Base-by-base conservation (phyloP, 1,140 invertebrate species). In the Steinernema feltiae region DNA sequence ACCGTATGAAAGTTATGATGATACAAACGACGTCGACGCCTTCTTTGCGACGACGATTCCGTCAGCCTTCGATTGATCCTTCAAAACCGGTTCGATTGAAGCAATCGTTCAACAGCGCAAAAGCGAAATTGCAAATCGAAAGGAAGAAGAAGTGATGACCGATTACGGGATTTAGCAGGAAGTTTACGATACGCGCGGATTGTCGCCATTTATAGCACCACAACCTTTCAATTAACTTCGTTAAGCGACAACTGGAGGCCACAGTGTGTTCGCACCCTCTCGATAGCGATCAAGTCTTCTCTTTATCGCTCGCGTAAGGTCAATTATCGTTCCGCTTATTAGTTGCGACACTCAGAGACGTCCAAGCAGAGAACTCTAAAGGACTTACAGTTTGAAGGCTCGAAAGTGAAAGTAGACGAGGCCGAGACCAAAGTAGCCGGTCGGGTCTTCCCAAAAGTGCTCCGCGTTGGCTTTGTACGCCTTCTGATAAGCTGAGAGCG, bases 391-490 rank as follows among this genome's bases (percentile, higher is more conserved):
- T 87, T 93, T 91, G 88, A 92, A 96, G 72, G 93, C 92, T 87
- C 95, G 94, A 88, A 92, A 97, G 84, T 97, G 94, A 86, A 94
- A 97, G 87, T 97, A 98, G 69, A 94, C 93, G 1, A 98, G 89
- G 7, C 93, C 95, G 41, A 95, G 88, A 24, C 95, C 95, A 88
- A 96, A 98, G 12, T 97, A 89, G 87, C 95, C 95, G 30, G 91
- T 89, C 0, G 92, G 90, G 88, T 97, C 93, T 87, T 70, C 77
- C 77, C 81, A 83, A 76, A 80, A 83, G 7, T 77, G 29, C 18
- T 81, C 78, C 15, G 73, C 69, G n/a, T 81, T 46, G 15, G 48
- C 29, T 15, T 63, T 78, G n/a, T 81, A 77, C 27, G 77, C 71
- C 48, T 81, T 74, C 73, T 83, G 82, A 48, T 84, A 84, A 12